Conservation (phyloP, 2,113 vertebrate species). For the Romanogobio albipinnatus region DNA sequence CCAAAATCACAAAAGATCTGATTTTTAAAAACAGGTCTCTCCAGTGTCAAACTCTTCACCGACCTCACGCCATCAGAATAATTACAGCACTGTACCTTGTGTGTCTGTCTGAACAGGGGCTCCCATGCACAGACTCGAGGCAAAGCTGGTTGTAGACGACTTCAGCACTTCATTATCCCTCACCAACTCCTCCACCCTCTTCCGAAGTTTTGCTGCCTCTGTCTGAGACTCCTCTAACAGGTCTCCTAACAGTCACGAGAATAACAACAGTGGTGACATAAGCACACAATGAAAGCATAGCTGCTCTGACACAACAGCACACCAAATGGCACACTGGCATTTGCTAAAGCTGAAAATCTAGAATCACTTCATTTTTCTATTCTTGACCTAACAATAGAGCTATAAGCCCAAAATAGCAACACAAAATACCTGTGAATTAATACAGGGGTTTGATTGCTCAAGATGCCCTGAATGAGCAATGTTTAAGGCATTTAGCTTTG, state of each 20-base stretch:
- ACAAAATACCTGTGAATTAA: background rate
- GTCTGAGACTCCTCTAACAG: constrained; percentile 93
- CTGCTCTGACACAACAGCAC: background rate
- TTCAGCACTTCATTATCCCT: constrained; percentile 87
- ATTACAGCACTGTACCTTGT: constrained; percentile 65
- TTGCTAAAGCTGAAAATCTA: constrained; percentile 23
- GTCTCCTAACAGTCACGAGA: constrained; percentile 78
- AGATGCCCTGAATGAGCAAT: background rate
- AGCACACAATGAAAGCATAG: background rate
- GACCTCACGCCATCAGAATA: background rate
- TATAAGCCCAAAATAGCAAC: background rate
- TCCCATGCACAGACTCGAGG: constrained; percentile 72
- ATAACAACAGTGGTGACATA: background rate
- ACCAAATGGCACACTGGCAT: background rate
- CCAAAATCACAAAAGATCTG: background rate
- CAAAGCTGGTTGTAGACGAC: constrained; percentile 71
- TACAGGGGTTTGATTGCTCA: background rate
- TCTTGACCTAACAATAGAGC: background rate
- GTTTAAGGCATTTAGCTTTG: background rate
- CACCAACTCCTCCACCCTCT: constrained; percentile 92
- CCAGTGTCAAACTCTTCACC: no score
- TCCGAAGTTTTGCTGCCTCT: constrained; percentile 87
- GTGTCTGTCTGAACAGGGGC: constrained; percentile 66
- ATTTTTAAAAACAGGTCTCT: background rate
- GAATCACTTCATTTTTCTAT: constrained; percentile 25